Evolutionary conservation across 2,113 vertebrate genomes (phyloP), one percentile per base, ranked within the genome.

Genomic region (Mobula birostris): DNA sequence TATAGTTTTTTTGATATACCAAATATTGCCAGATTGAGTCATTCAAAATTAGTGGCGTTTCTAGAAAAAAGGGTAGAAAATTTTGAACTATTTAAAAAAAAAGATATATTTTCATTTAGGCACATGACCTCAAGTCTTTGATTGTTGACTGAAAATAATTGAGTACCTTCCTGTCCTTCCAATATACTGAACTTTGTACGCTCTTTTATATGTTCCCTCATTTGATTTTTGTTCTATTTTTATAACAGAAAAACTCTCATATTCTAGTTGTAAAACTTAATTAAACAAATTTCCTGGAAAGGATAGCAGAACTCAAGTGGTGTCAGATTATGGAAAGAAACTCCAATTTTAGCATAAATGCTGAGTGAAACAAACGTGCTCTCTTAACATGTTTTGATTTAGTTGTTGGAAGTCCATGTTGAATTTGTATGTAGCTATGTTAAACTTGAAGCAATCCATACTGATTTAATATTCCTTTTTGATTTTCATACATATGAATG

Each of bases 111-210:
- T 93, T 40, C 17, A 93, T 93, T 36, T 74, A 56, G 68, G 68
- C 48, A 74, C 72, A 19, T 76, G 68, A 68, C 12, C 70, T 74
- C 70, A 40, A 74, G 91, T 93, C 32, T 36, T 93, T 74, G 91
- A 93, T 93, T 93, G 68, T 74, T 93, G 91, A 93, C 70, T 19
- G 24, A 21, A 93, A 93, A 93, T 93, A 93, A 56, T 93, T 36
- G 74, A 21, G 36, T 93, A 56, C 68, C 70, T 93, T 93, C 91
- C 70, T 93, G 91, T 76, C 12, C 68, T 76, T 93, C 74, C 24
- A 74, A 74, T 74, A 48, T 56, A 36, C 24, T 92, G 36, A 56
- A 93, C 9, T 56, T 74, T 74, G 68, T 93, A 74, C 24, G 56
- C 36, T 74, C 48, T 93, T 93, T 9, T 40, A 63, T 72, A 70